A percentile compares a stretch with the other conserved stretches of the same genome.
These are phyloP conservation scores for Aurelia coerulea DNA, from an alignment of 30 jellyfish, hydroid and myxozoan species.

Conservation along the genomic window DNA sequence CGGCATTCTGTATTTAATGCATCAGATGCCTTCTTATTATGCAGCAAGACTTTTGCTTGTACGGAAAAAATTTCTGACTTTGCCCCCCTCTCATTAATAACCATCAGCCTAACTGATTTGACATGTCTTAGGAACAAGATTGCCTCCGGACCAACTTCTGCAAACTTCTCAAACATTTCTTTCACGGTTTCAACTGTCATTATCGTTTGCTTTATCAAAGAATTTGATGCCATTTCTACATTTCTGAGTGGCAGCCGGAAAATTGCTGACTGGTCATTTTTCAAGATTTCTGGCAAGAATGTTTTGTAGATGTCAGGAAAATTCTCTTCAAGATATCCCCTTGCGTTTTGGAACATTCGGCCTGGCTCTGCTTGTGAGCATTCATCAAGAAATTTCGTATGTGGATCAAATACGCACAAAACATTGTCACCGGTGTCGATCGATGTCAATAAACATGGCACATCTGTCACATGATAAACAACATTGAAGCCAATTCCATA, in stretches of 20 bases:
- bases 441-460: slow-evolving; percentile 70
- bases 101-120: slow-evolving; percentile 13
- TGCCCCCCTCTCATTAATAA: slow-evolving; percentile 20
- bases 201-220: slow-evolving; percentile 28
- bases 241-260: slow-evolving; percentile 79
- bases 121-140: slow-evolving; percentile 54
- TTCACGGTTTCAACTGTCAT: slow-evolving; percentile 32
- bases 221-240: slow-evolving; percentile 28
- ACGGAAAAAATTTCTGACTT: not conserved
- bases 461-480: slow-evolving; percentile 82
- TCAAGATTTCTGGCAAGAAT: slow-evolving; percentile 33
- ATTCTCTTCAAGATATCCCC: slow-evolving; percentile 20
- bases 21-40: too few species aligned
- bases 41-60: too few species aligned
- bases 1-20: slow-evolving; percentile 7
- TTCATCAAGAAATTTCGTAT: slow-evolving; percentile 48
- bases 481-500: slow-evolving; percentile 92
- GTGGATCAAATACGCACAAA: slow-evolving; percentile 82
- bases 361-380: slow-evolving; percentile 73
- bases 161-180: slow-evolving; percentile 25
- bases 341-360: slow-evolving; percentile 63
- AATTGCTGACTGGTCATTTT: slow-evolving; percentile 56
- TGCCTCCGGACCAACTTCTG: slow-evolving; percentile 32
- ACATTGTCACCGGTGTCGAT: slow-evolving; percentile 27
- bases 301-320: slow-evolving; percentile 52